Base-by-base conservation (phyloP, 2,113 vertebrate genomes). In the Platysteira castanea region DNA sequence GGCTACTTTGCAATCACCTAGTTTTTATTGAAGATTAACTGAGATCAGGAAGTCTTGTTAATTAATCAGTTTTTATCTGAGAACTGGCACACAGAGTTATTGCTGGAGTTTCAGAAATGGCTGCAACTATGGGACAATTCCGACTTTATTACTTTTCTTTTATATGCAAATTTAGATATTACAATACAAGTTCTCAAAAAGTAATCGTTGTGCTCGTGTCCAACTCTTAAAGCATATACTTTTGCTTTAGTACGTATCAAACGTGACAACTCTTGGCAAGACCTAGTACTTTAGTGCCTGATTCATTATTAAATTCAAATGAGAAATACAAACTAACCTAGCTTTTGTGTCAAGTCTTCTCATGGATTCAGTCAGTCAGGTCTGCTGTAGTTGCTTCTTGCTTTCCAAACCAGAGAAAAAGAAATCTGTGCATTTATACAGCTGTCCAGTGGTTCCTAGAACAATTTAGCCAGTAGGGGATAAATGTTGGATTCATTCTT, bases 41-140 rank as follows among this genome's bases (percentile, higher is more conserved):
- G 81, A 68, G 22, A 56, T 68, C 42, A 73, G 81, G 50, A 85
- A 79, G 74, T 65, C 39, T 79, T 56, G 5, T 65, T 65, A 82
- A 82, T n/a, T 77, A 79, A 90, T 90, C 88, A 75, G 10, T 79
- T 96, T 96, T 81, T 84, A 60, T 19, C 46, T 79, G 78, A 23
- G 15, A 77, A 30, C 35, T 3, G 6, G 10, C 33, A 65, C 49
- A 61, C 15, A 11, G 52, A 68, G 16, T 64, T 83, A n/a, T 26
- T 61, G 22, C 14, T 70, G 41, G 28, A 73, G 74, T 85, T 87
- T 79, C 49, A 65, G 65, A 76, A 90, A 39, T 3, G 5, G 27
- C 59, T 73, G 30, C 42, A 80, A 65, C 35, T 87, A 46, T 53
- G 21, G 10, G 28, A 60, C 10, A 71, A 28, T 65, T 83, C 28